These are phyloP conservation scores for Silvanus unidentatus DNA, from an alignment of 2,888 invertebrate species.

Conservation along the genomic window DNA sequence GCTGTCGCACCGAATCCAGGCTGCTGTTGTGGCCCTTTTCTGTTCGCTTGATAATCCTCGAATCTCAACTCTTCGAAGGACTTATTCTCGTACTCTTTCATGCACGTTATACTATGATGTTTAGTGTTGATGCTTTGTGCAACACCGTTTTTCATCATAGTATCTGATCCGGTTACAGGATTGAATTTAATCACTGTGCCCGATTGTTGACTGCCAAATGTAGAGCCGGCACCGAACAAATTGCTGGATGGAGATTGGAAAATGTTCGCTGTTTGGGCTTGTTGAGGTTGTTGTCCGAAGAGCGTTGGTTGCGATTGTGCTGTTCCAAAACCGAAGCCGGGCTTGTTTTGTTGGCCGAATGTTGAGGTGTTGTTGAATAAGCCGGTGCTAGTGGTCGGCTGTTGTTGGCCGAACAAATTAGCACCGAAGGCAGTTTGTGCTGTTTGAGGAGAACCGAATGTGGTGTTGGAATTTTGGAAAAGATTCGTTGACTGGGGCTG, in stretches of 20 bases:
- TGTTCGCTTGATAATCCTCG: slow-evolving; percentile 87
- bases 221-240: slow-evolving; percentile 48
- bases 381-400: slow-evolving; percentile 49
- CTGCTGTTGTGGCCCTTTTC: slow-evolving; percentile 60
- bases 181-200: slow-evolving; percentile 84
- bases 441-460: slow-evolving; percentile 59
- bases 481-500: slow-evolving; percentile 51
- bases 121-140: slow-evolving; percentile 84
- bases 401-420: slow-evolving; percentile 46
- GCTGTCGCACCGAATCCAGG: slow-evolving; percentile 40
- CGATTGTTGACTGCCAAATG: slow-evolving; percentile 38
- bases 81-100: slow-evolving; percentile 97
- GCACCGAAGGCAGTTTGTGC: slow-evolving; percentile 46
- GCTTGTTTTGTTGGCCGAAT: slow-evolving; percentile 52
- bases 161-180: slow-evolving; percentile 82
- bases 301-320: slow-evolving; percentile 36
- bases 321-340: slow-evolving; percentile 57
- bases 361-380: slow-evolving; percentile 59
- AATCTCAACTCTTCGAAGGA: slow-evolving; percentile 89
- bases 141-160: slow-evolving; percentile 82
- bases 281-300: slow-evolving; percentile 50
- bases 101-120: slow-evolving; percentile 95
- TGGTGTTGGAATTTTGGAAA: slow-evolving; percentile 59
- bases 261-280: slow-evolving; percentile 37
- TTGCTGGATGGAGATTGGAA: slow-evolving; percentile 37